Evolutionary conservation across 92 coral and sea anemone species (phyloP), one percentile per base, ranked within the genome.

Genomic region (Palythoa grandiflora): DNA sequence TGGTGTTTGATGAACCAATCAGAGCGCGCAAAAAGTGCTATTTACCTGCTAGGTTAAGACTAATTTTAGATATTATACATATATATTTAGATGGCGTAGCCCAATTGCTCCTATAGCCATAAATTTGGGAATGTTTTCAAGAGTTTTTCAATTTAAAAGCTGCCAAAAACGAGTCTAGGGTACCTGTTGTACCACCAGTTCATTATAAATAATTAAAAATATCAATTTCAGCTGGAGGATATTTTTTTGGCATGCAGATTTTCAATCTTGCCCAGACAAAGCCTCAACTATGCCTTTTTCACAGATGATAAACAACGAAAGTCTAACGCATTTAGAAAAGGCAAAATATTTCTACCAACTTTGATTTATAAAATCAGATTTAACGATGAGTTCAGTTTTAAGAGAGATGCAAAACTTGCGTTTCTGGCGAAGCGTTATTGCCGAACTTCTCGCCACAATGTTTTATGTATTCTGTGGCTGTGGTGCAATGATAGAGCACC

Each of bases 391-490:
- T n/a, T 65, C 86, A 68, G 17, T 81, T 44, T 84, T 72, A 44
- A 40, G 73, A 17, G 93, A 91, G 68, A 28, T 87, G 28, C 79
- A 87, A 50, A 78, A 73, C 8, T 38, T 71, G 21, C 88, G 89
- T 68, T 93, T 94, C 65, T 94, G 98, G 98, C 90, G 87, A 53
- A 92, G 92, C 38, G 92, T 88, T 21, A 50, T 84, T n/a, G 95
- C 94, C 17, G 98, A 94, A 71, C 86, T 94, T 39, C 53, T 94
- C 14, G 96, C 93, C 10, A 94, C 98, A 1, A 88, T 91, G 75
- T 73, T 94, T 71, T 94, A 86, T 55, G 72, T 93, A 14, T 91
- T 93, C 78, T 76, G 94, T 68, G 91, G 88, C 11, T 94, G 98
- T 59, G 98, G 98, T 1, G 89, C 98, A 15, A 92, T 91, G 40